These are phyloP conservation scores for Enteromius unitaeniatus DNA, from an alignment of 2,797 vertebrate species.

Conservation along the genomic window DNA sequence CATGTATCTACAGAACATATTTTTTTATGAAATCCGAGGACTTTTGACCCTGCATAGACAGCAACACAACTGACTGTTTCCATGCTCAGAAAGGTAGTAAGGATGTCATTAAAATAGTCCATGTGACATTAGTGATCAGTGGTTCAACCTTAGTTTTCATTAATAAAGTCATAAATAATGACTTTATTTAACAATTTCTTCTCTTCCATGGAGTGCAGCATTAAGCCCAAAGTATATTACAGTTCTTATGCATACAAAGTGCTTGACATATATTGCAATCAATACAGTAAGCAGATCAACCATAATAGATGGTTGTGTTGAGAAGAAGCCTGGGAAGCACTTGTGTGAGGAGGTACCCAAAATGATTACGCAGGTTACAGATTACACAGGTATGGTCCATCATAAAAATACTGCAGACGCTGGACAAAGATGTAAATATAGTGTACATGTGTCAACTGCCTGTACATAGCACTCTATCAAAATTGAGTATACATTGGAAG, in stretches of 20 bases:
- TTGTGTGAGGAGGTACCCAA: neutral
- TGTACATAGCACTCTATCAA: neutral
- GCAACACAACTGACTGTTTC: neutral
- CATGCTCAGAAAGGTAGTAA: neutral
- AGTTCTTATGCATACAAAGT: neutral
- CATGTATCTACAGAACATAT: neutral
- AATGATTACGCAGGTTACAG: neutral
- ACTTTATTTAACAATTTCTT: neutral
- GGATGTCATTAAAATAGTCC: neutral
- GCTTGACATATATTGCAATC: neutral
- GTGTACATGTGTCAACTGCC: neutral
- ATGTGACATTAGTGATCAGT: neutral
- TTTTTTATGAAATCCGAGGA: neutral
- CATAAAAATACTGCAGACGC: neutral
- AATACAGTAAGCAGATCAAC: neutral
- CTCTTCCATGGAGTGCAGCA: neutral
- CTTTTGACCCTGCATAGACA: neutral
- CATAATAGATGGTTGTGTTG: no score
- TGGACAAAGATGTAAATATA: neutral
- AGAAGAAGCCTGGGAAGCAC: neutral
- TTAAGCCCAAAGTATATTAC: neutral
- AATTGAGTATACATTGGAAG: neutral
- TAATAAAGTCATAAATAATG: neutral
- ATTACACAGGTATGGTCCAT: neutral
- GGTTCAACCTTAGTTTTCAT: neutral